Evolutionary conservation across 1,140 invertebrate species (phyloP).

Genomic region (Bradynema listronoti): DNA sequence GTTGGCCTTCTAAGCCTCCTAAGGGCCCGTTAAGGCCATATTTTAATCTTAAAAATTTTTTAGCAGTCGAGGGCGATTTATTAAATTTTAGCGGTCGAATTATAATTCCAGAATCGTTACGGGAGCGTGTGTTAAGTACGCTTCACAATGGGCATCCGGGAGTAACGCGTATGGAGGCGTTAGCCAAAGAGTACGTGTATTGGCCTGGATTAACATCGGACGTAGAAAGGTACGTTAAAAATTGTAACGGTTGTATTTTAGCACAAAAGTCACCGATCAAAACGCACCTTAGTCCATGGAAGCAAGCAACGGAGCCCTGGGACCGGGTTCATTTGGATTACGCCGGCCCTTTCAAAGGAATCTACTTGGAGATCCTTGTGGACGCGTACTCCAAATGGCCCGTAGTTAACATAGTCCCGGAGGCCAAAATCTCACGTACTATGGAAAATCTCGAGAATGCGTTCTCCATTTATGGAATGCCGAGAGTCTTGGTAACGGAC

Average conservation of each 20-base stretch:
- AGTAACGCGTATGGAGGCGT: slow-evolving; percentile 62
- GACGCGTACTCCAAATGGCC: no score
- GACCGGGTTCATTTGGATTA: slow-evolving; percentile 12
- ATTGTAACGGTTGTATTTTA: neutral
- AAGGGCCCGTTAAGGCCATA: no score
- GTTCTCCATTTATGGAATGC: no score
- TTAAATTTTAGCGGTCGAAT: slow-evolving; percentile 53
- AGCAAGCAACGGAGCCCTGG: slow-evolving; percentile 13
- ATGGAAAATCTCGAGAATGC: no score
- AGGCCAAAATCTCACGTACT: no score
- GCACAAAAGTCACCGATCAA: slow-evolving; percentile 4
- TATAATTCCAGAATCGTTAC: slow-evolving; percentile 59
- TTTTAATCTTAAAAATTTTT: no score
- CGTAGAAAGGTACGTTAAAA: slow-evolving; percentile 12
- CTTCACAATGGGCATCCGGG: slow-evolving; percentile 62
- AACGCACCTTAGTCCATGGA: slow-evolving; percentile 10
- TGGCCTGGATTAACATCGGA: slow-evolving; percentile 17
- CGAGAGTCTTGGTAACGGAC: no score
- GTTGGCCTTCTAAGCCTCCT: neutral
- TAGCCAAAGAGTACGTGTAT: slow-evolving; percentile 56
- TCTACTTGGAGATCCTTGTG: no score
- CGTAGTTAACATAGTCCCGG: no score
- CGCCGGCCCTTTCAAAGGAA: slow-evolving; percentile 8
- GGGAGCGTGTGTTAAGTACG: slow-evolving; percentile 54
- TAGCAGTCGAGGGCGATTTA: neutral